phyloP scores from a whole-genome alignment of 2,113 vertebrate species.

The Protobothrops mucrosquamatus region DNA sequence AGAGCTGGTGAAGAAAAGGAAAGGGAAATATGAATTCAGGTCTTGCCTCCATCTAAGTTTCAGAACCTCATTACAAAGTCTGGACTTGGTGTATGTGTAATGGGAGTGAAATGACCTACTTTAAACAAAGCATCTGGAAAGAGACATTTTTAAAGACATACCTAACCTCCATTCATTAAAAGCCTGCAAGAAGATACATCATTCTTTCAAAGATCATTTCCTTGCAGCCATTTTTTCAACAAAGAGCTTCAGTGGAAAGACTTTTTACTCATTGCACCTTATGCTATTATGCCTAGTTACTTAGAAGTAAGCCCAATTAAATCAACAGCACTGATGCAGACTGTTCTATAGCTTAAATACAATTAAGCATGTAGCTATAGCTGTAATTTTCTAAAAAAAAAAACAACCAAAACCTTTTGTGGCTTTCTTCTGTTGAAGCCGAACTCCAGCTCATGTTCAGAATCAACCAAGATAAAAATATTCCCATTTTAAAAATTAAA shows the following conservation, averaged over 20 bases:
- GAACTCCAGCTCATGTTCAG: neutral
- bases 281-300: neutral
- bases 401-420: neutral
- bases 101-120: constrained; percentile 53
- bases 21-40: constrained; percentile 22
- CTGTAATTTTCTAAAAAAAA: neutral
- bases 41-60: constrained; percentile 40
- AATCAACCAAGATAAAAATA: neutral
- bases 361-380: neutral
- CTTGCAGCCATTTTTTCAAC: neutral
- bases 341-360: neutral
- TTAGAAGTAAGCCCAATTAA: neutral
- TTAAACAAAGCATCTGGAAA: neutral
- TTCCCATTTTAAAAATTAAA: neutral
- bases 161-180: rapidly evolving
- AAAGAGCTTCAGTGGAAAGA: neutral
- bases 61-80: constrained; percentile 32
- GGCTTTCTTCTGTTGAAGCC: neutral
- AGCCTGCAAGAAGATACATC: neutral
- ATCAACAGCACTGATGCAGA: neutral
- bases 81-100: constrained; percentile 29
- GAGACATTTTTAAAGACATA: constrained; percentile 28
- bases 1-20: neutral
- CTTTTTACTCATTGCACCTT: neutral
- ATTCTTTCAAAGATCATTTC: neutral